These are phyloP conservation scores for Synergus japonicus DNA, from an alignment of 2,888 invertebrate species.

Conservation along the genomic window DNA sequence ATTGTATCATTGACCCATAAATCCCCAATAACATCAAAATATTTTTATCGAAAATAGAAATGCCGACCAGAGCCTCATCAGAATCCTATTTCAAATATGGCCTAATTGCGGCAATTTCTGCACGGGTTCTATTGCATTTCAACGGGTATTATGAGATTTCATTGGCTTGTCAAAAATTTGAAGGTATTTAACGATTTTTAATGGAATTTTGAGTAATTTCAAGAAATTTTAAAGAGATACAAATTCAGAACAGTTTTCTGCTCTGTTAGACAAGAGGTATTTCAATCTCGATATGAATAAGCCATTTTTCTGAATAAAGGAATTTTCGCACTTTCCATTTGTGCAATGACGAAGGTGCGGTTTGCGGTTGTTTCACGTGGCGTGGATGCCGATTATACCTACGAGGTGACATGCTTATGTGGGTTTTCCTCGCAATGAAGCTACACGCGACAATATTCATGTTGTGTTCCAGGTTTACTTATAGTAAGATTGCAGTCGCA, in stretches of 20 bases:
- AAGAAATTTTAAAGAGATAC: neutral
- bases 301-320: slow-evolving; percentile 21
- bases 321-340: slow-evolving; percentile 39
- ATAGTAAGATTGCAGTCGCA: slow-evolving; percentile 28
- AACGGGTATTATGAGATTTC: too few species aligned
- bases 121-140: too few species aligned
- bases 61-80: too few species aligned
- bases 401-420: slow-evolving; percentile 36
- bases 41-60: too few species aligned
- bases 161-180: too few species aligned
- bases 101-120: too few species aligned
- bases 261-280: slow-evolving; percentile 4
- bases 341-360: slow-evolving; percentile 50
- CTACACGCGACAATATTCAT: slow-evolving; percentile 34
- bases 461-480: slow-evolving; percentile 33
- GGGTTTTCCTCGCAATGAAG: slow-evolving; percentile 44
- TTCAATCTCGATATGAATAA: neutral
- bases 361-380: slow-evolving; percentile 54
- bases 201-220: too few species aligned
- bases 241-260: neutral
- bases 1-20: too few species aligned
- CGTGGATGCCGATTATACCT: slow-evolving; percentile 50
- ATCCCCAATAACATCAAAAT: too few species aligned
- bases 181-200: too few species aligned
- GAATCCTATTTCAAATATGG: too few species aligned